Base-by-base conservation (phyloP, 2,888 invertebrate genomes). In the Taphrorychus bicolor region DNA sequence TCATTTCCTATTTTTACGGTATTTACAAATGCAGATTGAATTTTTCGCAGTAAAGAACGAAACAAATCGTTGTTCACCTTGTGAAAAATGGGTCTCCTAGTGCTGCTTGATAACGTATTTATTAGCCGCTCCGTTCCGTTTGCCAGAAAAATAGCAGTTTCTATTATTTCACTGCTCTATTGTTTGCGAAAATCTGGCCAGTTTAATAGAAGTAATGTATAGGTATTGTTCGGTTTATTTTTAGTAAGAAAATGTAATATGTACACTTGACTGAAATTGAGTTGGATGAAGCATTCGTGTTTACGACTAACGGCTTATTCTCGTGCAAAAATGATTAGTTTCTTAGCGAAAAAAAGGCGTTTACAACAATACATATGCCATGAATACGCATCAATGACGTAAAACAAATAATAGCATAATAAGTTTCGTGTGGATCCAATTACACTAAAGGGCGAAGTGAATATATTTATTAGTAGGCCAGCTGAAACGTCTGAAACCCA, bases 31-130 rank as follows among this genome's bases (percentile, higher is more conserved):
- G 32, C 32, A 32, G n/a, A 62, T 56, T 45, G 45, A 54, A 62
- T 56, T 62, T 54, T 45, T n/a, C n/a, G 18, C 52, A 22, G 51
- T 42, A 22, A 53, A n/a, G n/a, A n/a, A n/a, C 42, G 53, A 42
- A 42, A 53, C 17, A 53, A 51, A 60, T 53, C 52, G 32, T n/a
- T 32, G 49, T 11, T 49, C 49, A 18, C 53, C 52, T 53, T 53
- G 18, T 42, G 42, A 42, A 52, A 52, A 52, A 60, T 42, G 53
- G 17, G 17, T 52, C 52, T 40, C 21, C 41, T 40, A 14, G 41
- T 19, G 7, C 16, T 7, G 54, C n/a, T 18, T 18, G 54, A 54
- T 54, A 54, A 40, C 32, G 23, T 18, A 40, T 54, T 54, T 54
- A 5, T 54, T 32, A 32, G 23, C 52, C 23, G 45, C 17, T 7